phyloP scores from a whole-genome alignment of 2,113 vertebrate genomes.

The Bujurquina vittata region DNA sequence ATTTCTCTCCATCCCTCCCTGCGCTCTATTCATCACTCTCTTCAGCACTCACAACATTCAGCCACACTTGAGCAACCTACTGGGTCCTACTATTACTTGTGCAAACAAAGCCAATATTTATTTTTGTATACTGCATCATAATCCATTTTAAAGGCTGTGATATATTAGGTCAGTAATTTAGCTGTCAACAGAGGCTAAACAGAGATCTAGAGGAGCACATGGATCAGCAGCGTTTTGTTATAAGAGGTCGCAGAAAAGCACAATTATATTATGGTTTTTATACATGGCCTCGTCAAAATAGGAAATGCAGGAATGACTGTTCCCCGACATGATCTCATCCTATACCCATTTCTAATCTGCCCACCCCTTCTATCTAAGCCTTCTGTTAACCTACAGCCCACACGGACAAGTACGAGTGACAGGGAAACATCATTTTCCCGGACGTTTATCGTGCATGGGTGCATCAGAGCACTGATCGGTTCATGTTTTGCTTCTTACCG shows the following conservation, averaged over 20 bases:
- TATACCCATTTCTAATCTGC: not conserved
- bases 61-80: not conserved
- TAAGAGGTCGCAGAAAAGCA: not conserved
- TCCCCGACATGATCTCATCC: not conserved
- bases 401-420: not conserved
- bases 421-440: not conserved
- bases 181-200: conserved; percentile 6
- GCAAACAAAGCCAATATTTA: conserved; percentile 13
- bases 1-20: not conserved
- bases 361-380: no score
- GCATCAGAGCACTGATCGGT: conserved; percentile 3
- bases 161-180: not conserved
- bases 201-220: not conserved
- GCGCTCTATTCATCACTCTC: not conserved
- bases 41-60: not conserved
- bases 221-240: not conserved
- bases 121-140: conserved; percentile 35
- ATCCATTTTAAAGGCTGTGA: conserved; percentile 13
- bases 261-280: not conserved
- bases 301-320: not conserved
- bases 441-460: conserved; percentile 24
- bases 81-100: not conserved
- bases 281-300: not conserved
- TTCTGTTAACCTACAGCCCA: not conserved
- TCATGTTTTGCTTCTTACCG: conserved; percentile 60